A percentile compares a stretch with the other conserved stretches of the same genome.
Conservation (phyloP, 2,888 invertebrate species). For the Eremobia ochroleuca region DNA sequence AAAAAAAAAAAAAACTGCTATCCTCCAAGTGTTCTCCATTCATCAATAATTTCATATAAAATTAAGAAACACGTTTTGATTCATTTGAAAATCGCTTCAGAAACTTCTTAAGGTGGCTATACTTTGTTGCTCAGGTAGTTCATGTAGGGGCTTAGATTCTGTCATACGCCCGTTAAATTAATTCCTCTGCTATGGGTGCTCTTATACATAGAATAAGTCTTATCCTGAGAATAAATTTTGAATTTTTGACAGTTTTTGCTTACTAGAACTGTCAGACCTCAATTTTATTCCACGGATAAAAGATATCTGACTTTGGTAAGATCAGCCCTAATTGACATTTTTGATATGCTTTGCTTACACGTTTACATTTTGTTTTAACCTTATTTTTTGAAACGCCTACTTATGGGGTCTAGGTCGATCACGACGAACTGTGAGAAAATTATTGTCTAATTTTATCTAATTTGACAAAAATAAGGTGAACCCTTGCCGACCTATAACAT, state of each 20-base stretch:
- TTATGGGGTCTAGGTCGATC: not conserved
- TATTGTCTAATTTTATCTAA: not conserved
- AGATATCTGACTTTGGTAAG: too few relatives aligned
- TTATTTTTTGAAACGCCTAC: conserved; percentile 2
- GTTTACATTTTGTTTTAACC: not conserved
- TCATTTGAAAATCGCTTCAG: not conserved
- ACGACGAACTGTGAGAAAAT: not conserved
- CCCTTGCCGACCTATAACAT: not conserved
- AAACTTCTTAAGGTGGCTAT: not conserved
- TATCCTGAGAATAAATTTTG: too few relatives aligned
- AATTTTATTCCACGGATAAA: too few relatives aligned
- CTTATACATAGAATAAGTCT: too few relatives aligned
- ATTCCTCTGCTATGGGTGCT: too few relatives aligned
- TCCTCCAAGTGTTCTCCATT: not conserved
- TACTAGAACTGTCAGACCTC: too few relatives aligned
- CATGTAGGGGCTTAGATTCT: not conserved
- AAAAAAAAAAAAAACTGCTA: not conserved
- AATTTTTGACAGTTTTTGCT: too few relatives aligned
- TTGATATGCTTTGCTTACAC: not conserved
- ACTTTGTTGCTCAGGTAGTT: not conserved
- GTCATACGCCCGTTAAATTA: not conserved
- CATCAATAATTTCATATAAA: not conserved
- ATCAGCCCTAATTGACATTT: not conserved
- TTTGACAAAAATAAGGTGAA: not conserved
- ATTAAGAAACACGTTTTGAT: not conserved